Percentiles rank a stretch among this genome's conserved stretches.
Conservation (phyloP, 2,888 invertebrate species). For the Seira ritae region DNA sequence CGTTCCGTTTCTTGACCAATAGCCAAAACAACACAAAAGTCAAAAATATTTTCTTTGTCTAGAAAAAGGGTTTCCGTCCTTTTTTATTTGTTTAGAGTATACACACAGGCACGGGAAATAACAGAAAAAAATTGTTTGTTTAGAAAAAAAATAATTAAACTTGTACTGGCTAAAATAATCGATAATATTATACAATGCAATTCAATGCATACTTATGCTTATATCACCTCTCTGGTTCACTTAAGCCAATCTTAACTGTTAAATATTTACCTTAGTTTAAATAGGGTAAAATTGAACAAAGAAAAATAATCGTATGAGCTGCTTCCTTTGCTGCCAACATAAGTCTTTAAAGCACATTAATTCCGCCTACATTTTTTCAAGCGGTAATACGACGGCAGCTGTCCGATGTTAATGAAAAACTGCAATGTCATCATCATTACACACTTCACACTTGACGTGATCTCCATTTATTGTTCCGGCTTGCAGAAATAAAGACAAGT, state of each 20-base stretch:
- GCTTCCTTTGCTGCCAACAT: not conserved
- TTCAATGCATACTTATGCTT: too few relatives aligned
- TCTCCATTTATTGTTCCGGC: not conserved
- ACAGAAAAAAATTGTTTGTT: too few relatives aligned
- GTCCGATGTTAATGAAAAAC: not conserved
- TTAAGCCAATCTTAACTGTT: too few relatives aligned
- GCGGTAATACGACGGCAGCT: not conserved
- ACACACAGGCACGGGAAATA: not conserved
- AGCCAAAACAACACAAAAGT: not conserved
- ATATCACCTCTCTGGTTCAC: too few relatives aligned
- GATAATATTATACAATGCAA: too few relatives aligned
- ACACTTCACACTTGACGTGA: not conserved
- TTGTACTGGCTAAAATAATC: too few relatives aligned
- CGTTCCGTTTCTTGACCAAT: not conserved
- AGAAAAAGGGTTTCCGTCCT: not conserved
- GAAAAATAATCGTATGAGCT: not conserved
- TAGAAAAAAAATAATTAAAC: too few relatives aligned
- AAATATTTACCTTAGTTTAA: too few relatives aligned
- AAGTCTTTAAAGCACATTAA: too few relatives aligned
- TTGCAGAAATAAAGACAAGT: not conserved
- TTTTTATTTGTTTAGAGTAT: not conserved
- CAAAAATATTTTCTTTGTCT: not conserved
- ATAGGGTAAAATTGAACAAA: not conserved
- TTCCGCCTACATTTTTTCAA: not conserved
- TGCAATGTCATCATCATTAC: constrained; percentile 26